Percentiles rank a stretch among this genome's conserved stretches.
These are phyloP conservation scores for Dichetophora obliterata DNA, from an alignment of 2,888 invertebrate species.

Conservation along the genomic window DNA sequence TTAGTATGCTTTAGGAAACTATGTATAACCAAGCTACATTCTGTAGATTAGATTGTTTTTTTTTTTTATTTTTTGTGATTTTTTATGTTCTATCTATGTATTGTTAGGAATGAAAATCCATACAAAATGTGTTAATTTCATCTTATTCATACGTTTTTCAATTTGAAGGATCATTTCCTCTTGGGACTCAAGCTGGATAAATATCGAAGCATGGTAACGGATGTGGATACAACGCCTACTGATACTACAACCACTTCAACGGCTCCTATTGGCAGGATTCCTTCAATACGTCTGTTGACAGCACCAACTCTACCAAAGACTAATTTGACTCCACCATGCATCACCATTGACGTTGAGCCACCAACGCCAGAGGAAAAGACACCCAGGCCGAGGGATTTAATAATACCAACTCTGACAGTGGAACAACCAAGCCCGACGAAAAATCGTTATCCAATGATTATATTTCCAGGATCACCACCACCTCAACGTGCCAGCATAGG, in stretches of 20 bases:
- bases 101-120: too few species aligned
- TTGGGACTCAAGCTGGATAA: constrained; percentile 49
- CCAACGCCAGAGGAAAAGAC: constrained; percentile 60
- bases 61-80: background rate
- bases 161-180: constrained; percentile 49
- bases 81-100: background rate
- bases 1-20: constrained; percentile 9
- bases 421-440: constrained; percentile 80
- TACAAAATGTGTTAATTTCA: too few species aligned
- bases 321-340: constrained; percentile 49
- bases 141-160: background rate
- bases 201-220: constrained; percentile 50
- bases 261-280: constrained; percentile 51
- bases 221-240: constrained; percentile 55
- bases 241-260: constrained; percentile 56
- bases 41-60: background rate
- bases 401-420: constrained; percentile 77
- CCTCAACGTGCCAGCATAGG: constrained; percentile 70
- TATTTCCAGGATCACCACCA: constrained; percentile 74
- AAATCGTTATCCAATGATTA: constrained; percentile 68
- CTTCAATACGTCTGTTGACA: background rate
- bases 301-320: background rate
- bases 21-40: background rate
- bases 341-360: constrained; percentile 62
- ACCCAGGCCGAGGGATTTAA: constrained; percentile 70